Percentiles rank a stretch among this genome's conserved stretches.
Evolutionary conservation across 64 coral and sea anemone genomes (phyloP).

Genomic region (Montipora capricornis): DNA sequence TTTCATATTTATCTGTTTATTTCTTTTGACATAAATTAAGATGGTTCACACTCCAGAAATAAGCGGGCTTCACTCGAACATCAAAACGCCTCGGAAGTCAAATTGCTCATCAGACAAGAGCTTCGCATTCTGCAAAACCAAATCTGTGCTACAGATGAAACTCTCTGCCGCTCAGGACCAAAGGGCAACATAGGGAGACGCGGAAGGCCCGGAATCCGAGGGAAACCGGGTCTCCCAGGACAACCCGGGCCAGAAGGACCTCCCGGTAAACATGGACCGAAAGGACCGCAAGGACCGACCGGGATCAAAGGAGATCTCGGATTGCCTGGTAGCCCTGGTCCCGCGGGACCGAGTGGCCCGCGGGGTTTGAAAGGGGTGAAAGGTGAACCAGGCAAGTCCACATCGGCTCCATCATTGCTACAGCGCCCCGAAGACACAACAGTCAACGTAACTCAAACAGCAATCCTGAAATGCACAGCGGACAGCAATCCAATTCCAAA

Average conservation of each 20-base stretch:
- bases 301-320: conserved; percentile 47
- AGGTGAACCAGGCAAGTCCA: conserved; percentile 49
- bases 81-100: not conserved
- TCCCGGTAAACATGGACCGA: conserved; percentile 61
- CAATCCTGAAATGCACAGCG: conserved; percentile 56
- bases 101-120: conserved; percentile 14
- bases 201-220: conserved; percentile 45
- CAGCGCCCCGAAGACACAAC: conserved; percentile 27
- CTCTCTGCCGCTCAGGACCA: conserved; percentile 61
- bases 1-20: no score
- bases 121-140: conserved; percentile 38
- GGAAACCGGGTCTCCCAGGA: conserved; percentile 26
- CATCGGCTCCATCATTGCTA: conserved; percentile 37
- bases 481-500: conserved; percentile 44
- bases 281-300: conserved; percentile 14
- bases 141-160: conserved; percentile 61
- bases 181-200: conserved; percentile 50
- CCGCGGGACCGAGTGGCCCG: conserved; percentile 41
- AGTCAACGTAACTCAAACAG: conserved; percentile 51
- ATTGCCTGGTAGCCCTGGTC: conserved; percentile 39
- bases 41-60: not conserved
- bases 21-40: no score
- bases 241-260: conserved; percentile 34
- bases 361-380: conserved; percentile 42
- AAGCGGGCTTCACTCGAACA: not conserved